Evolutionary conservation across 2,888 invertebrate species (phyloP), one percentile per base, ranked within the genome.

Genomic region (Smittia aterrima): DNA sequence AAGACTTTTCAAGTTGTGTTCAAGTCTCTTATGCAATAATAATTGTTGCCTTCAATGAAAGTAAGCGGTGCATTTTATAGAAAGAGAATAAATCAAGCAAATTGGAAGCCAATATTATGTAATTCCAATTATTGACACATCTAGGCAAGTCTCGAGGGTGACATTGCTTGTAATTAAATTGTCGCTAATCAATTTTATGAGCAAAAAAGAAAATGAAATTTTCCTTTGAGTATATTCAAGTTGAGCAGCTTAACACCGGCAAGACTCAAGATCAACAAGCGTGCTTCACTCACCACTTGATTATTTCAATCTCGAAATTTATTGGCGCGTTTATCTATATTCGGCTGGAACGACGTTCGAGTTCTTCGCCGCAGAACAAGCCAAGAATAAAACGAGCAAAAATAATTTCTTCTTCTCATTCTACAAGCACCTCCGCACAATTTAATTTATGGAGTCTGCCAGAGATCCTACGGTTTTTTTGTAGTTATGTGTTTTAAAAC

Each of bases 371-470:
- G 16, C 47, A 47, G 47, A 47, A 47, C 16, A 2, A 47, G 11
- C 2, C 47, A 11, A 47, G 47, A 47, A 2, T 6, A 3, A n/a
- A 16, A 16, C 47, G 47, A 47, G 47, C 47, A 47, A 47, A n/a
- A 2, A 9, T 7, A 38, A 13, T 47, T 47, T 47, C 47, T 47
- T 47, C 47, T 47, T 47, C 32, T 47, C 47, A 3, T 47, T 47
- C 47, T 47, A 3, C 16, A 47, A 47, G 47, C 47, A 11, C 47
- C 47, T 47, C 47, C 47, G 47, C 47, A 6, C 47, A 47, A 47
- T 47, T 47, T 47, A 47, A 47, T 47, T 47, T 47, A 47, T 47
- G 47, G 47, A 47, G 47, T 47, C 47, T 47, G 47, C 47, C 11
- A 2, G 11, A 16, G 16, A 47, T 47, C 47, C 47, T 47, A 47